phyloP scores from a whole-genome alignment of 2,797 vertebrate species.

The Poeciliopsis infans region DNA sequence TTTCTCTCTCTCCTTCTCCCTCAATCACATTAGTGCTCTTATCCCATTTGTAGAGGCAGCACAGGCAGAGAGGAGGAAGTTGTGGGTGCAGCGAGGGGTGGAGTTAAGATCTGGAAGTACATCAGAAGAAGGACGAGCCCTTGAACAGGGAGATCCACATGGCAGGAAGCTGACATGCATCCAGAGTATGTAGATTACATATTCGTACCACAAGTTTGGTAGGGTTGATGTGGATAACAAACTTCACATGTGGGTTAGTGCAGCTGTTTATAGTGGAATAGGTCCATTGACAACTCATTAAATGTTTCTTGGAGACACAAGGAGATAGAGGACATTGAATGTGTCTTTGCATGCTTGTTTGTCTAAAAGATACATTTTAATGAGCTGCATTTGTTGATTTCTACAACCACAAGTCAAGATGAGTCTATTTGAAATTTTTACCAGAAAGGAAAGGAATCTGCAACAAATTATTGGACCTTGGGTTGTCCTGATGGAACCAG shows the following conservation, averaged over 20 bases:
- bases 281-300: neutral
- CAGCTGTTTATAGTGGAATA: constrained; percentile 21
- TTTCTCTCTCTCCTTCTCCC: constrained; percentile 51
- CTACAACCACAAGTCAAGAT: no score
- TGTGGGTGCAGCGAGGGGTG: constrained; percentile 34
- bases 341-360: neutral
- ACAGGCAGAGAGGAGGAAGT: constrained; percentile 42
- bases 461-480: no score
- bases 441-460: no score
- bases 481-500: no score
- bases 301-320: neutral
- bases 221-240: constrained; percentile 6
- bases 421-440: no score
- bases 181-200: neutral
- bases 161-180: constrained; percentile 26
- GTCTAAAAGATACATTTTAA: no score
- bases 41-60: constrained; percentile 80
- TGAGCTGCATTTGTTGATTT: no score
- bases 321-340: neutral
- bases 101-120: constrained; percentile 68
- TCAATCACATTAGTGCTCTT: constrained; percentile 84
- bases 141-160: constrained; percentile 59
- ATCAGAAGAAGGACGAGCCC: constrained; percentile 73
- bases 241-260: constrained; percentile 17
- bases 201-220: neutral